These are phyloP conservation scores for Eupithecia centaureata DNA, from an alignment of 2,888 invertebrate species.

Conservation along the genomic window DNA sequence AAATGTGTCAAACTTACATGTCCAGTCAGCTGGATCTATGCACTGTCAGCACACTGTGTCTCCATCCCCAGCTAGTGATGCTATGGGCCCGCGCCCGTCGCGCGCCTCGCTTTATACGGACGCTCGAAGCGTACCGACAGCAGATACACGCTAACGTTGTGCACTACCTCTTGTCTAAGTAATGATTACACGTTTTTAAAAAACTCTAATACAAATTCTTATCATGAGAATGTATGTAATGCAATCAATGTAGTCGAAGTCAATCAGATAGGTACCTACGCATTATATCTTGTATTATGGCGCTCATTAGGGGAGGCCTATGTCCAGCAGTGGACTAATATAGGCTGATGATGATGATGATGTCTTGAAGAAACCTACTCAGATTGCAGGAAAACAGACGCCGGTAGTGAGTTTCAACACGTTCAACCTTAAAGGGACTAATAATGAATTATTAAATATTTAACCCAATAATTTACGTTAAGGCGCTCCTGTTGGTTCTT, in stretches of 20 bases:
- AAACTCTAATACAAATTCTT: too few species aligned
- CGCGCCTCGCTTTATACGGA: not conserved
- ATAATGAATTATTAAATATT: not conserved
- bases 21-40: not conserved
- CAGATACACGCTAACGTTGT: not conserved
- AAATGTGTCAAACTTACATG: not conserved
- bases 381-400: not conserved
- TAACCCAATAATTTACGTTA: not conserved
- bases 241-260: too few species aligned
- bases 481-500: not conserved
- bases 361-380: too few species aligned
- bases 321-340: too few species aligned
- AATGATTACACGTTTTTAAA: too few species aligned
- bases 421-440: not conserved
- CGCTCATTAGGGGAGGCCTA: too few species aligned
- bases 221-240: too few species aligned
- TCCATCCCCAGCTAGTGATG: not conserved
- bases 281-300: too few species aligned
- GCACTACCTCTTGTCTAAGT: too few species aligned
- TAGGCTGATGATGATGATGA: too few species aligned
- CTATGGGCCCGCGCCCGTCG: not conserved
- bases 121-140: not conserved
- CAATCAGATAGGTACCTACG: too few species aligned
- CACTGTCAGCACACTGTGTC: not conserved
- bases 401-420: not conserved